These are phyloP conservation scores for Centroberyx gerrardi DNA, from an alignment of 2,797 vertebrate genomes.

Conservation along the genomic window DNA sequence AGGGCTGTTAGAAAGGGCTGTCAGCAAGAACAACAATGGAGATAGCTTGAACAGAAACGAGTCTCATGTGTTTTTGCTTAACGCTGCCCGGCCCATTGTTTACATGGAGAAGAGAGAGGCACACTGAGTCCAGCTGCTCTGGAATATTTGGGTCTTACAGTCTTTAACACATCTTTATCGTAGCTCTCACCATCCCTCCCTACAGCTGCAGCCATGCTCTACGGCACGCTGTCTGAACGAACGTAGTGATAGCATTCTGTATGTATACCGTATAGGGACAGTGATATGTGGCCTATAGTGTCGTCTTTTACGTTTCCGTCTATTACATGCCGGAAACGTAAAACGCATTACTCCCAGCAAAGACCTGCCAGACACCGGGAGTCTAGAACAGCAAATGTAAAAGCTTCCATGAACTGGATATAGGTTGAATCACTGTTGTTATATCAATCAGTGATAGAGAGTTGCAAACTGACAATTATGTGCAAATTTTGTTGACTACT, in stretches of 20 bases:
- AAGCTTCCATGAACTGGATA: too few species aligned
- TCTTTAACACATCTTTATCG: conserved; percentile 61
- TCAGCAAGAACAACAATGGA: conserved; percentile 59
- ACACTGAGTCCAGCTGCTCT: conserved; percentile 79
- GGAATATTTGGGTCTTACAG: conserved; percentile 54
- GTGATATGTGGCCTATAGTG: neutral
- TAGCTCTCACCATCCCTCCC: conserved; percentile 25
- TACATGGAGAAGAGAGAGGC: conserved; percentile 64
- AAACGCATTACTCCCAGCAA: too few species aligned
- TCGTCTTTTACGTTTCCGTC: too few species aligned
- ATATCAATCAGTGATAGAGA: too few species aligned
- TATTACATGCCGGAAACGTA: neutral
- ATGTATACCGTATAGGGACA: neutral
- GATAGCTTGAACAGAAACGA: conserved; percentile 46
- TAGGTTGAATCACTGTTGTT: too few species aligned
- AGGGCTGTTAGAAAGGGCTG: conserved; percentile 31
- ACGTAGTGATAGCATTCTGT: conserved; percentile 21
- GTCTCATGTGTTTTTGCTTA: conserved; percentile 77
- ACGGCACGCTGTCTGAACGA: conserved; percentile 44
- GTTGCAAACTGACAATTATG: too few species aligned
- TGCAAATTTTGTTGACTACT: too few species aligned
- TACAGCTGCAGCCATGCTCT: conserved; percentile 59
- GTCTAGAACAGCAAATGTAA: too few species aligned
- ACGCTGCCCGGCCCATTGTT: conserved; percentile 66
- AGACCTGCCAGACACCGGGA: too few species aligned